Percentiles rank a stretch among this genome's conserved stretches.
Conservation (phyloP, 2,113 vertebrate species). For the Ranitomeya variabilis region DNA sequence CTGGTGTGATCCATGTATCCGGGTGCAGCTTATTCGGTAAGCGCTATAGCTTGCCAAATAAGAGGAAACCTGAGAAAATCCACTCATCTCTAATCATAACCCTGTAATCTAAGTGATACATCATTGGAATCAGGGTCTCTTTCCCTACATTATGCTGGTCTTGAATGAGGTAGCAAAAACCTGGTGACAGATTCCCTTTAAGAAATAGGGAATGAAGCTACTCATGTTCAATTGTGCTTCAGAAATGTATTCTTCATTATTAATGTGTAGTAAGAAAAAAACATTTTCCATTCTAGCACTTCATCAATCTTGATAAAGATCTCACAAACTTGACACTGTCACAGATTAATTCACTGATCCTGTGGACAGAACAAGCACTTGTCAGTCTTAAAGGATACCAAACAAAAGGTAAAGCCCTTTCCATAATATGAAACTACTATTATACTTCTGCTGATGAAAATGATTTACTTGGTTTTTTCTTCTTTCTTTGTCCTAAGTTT, state of each 20-base stretch:
- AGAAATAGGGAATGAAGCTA: too few species aligned
- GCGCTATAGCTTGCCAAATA: too few species aligned
- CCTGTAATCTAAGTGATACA: too few species aligned
- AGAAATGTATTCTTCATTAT: not conserved
- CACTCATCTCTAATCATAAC: too few species aligned
- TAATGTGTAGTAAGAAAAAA: too few species aligned
- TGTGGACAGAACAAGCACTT: slow-evolving; percentile 49
- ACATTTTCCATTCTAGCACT: not conserved
- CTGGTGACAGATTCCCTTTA: too few species aligned
- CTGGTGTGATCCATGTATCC: too few species aligned
- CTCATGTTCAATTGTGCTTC: not conserved
- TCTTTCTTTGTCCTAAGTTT: slow-evolving; percentile 61
- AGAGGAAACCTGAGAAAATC: too few species aligned
- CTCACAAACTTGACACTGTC: slow-evolving; percentile 19
- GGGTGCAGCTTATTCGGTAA: too few species aligned
- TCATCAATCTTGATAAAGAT: not conserved
- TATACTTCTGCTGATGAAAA: not conserved
- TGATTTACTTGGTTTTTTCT: not conserved
- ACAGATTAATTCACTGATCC: slow-evolving; percentile 53
- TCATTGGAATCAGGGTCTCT: too few species aligned
- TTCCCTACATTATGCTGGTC: too few species aligned
- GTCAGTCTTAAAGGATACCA: slow-evolving; percentile 51
- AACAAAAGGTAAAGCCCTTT: slow-evolving; percentile 53
- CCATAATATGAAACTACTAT: not conserved
- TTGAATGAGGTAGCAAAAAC: too few species aligned